Evolutionary conservation across 2,888 invertebrate species (phyloP).

Genomic region (Gasteruption jaculator): DNA sequence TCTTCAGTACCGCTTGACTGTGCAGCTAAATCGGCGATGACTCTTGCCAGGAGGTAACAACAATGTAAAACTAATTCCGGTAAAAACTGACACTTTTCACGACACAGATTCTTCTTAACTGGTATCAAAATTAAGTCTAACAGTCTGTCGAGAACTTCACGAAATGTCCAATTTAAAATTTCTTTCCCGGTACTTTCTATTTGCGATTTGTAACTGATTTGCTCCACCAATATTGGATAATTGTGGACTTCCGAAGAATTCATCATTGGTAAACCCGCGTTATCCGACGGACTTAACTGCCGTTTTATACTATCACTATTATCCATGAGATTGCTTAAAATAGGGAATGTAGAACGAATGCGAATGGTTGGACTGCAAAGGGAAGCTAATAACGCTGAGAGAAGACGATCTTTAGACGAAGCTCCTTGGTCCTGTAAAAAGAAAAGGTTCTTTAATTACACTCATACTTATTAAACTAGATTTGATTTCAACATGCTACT

Average conservation of each 20-base stretch:
- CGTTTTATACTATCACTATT: constrained; percentile 54
- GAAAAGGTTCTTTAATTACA: not conserved
- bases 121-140: constrained; percentile 79
- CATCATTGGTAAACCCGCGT: constrained; percentile 65
- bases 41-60: constrained; percentile 74
- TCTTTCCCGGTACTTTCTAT: constrained; percentile 46
- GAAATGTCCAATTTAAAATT: constrained; percentile 61
- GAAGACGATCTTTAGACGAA: constrained; percentile 59
- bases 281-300: constrained; percentile 65
- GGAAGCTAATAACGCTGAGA: constrained; percentile 80
- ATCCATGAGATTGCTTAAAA: constrained; percentile 55
- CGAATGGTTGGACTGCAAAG: constrained; percentile 75
- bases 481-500: not conserved
- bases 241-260: constrained; percentile 66
- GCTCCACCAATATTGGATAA: constrained; percentile 73
- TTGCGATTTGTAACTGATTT: constrained; percentile 69
- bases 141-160: constrained; percentile 78
- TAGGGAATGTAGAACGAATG: constrained; percentile 70
- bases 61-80: constrained; percentile 64
- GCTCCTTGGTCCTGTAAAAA: constrained; percentile 48
- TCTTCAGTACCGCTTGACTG: constrained; percentile 75
- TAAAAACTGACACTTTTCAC: constrained; percentile 56
- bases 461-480: not conserved
- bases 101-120: constrained; percentile 59
- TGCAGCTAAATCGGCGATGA: constrained; percentile 83